A percentile compares a stretch with the other conserved stretches of the same genome.
Conservation (phyloP, 2,113 vertebrate species). For the Tragelaphus imberbis region DNA sequence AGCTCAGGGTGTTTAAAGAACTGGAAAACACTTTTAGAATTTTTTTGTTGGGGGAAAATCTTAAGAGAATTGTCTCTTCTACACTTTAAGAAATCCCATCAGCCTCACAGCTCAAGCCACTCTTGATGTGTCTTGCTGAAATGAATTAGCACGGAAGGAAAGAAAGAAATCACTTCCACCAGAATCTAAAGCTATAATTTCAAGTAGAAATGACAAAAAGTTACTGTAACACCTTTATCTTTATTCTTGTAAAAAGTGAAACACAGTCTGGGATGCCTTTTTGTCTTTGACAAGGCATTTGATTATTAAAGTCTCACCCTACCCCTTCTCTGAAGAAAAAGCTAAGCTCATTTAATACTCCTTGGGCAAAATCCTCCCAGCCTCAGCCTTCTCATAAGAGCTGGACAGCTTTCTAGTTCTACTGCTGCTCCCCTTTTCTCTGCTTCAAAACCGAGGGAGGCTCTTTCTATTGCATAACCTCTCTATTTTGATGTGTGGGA, state of each 20-base stretch:
- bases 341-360: not conserved
- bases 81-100: not conserved
- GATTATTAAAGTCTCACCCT: not conserved
- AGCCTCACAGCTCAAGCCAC: not conserved
- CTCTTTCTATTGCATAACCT: not conserved
- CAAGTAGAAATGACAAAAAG: not conserved
- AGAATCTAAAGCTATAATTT: not conserved
- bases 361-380: not conserved
- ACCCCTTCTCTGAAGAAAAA: not conserved
- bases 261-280: not conserved
- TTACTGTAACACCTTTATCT: not conserved
- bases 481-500: not conserved
- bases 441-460: not conserved
- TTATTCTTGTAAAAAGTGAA: not conserved
- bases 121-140: not conserved
- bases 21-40: not conserved
- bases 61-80: not conserved
- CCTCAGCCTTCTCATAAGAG: not conserved
- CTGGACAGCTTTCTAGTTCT: not conserved
- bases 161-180: not conserved
- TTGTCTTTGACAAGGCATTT: not conserved
- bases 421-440: accelerated
- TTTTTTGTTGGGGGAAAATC: not conserved
- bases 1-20: not conserved
- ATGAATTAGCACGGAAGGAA: not conserved